Evolutionary conservation across 2,888 invertebrate species (phyloP).

Genomic region (Mongoloraphidia duomilia): DNA sequence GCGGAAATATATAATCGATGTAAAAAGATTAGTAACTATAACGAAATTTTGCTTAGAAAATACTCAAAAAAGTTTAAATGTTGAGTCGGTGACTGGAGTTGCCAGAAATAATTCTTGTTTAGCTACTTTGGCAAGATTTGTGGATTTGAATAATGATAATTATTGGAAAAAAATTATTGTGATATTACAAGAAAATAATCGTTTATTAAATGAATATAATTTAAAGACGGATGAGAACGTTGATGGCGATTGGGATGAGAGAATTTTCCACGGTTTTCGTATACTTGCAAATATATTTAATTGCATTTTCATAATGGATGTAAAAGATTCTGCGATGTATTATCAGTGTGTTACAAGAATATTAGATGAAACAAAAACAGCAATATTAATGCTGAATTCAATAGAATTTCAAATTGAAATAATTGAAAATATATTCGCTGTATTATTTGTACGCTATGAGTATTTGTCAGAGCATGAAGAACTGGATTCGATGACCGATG

Average conservation of each 20-base stretch:
- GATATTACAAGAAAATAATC: constrained; percentile 3
- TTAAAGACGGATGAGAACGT: neutral
- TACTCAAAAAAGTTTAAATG: neutral
- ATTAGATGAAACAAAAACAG: constrained; percentile 33
- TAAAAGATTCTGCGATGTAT: constrained; percentile 13
- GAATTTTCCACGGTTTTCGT: constrained; percentile 1
- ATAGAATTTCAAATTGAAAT: constrained; percentile 41
- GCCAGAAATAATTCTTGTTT: constrained; percentile 16
- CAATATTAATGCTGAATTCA: constrained; percentile 34
- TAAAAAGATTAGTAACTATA: constrained; percentile 19
- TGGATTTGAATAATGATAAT: constrained; percentile 9
- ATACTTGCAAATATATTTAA: constrained; percentile 2
- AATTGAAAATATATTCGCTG: constrained; percentile 56
- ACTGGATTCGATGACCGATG: constrained; percentile 23
- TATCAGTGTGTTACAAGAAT: constrained; percentile 28
- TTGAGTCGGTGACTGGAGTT: constrained; percentile 1
- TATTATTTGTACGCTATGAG: constrained; percentile 50
- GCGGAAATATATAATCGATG: constrained; percentile 19
- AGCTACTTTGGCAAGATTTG: constrained; percentile 18
- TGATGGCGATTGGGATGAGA: constrained; percentile 1
- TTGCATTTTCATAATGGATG: neutral
- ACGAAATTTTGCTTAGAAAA: constrained; percentile 20
- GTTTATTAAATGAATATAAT: neutral
- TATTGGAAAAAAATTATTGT: neutral
- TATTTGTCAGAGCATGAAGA: constrained; percentile 41